Conservation (phyloP, 2,888 invertebrate species). For the Chrysotoxum bicinctum region DNA sequence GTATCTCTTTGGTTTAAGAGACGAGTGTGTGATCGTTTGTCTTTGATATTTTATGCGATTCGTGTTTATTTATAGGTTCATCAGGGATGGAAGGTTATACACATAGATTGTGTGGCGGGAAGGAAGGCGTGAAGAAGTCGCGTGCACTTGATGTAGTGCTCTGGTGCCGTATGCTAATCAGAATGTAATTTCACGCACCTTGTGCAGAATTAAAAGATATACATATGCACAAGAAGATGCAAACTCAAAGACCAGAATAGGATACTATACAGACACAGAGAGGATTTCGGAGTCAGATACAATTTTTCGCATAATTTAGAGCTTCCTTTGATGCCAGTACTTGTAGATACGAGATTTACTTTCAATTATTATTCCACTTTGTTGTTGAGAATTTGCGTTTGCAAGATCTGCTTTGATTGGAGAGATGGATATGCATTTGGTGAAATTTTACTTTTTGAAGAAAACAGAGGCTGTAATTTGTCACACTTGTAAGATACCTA, state of each 20-base stretch:
- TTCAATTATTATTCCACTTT: conserved; percentile 12
- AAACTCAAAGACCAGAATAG: background rate
- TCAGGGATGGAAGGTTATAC: conserved; percentile 35
- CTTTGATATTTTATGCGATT: conserved; percentile 69
- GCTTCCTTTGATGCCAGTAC: conserved; percentile 64
- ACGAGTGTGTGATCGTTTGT: conserved; percentile 64
- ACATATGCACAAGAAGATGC: background rate
- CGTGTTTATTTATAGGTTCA: conserved; percentile 50
- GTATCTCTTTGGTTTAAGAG: conserved; percentile 60
- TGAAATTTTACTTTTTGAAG: conserved; percentile 20
- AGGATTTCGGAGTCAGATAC: conserved; percentile 58
- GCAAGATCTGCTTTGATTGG: conserved; percentile 13
- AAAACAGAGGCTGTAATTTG: conserved; percentile 19
- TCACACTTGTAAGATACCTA: conserved; percentile 3
- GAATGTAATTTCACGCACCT: conserved; percentile 68
- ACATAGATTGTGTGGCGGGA: conserved; percentile 38
- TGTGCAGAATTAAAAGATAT: conserved; percentile 22
- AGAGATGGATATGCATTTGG: background rate
- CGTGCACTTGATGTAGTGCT: conserved; percentile 46
- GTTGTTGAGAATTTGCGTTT: background rate
- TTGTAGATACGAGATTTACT: conserved; percentile 9
- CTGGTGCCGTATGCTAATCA: conserved; percentile 61
- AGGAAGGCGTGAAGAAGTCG: conserved; percentile 16
- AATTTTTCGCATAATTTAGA: conserved; percentile 72
- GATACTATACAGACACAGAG: background rate